Conservation (phyloP, 1,140 invertebrate species). For the Brachionus rubens region DNA sequence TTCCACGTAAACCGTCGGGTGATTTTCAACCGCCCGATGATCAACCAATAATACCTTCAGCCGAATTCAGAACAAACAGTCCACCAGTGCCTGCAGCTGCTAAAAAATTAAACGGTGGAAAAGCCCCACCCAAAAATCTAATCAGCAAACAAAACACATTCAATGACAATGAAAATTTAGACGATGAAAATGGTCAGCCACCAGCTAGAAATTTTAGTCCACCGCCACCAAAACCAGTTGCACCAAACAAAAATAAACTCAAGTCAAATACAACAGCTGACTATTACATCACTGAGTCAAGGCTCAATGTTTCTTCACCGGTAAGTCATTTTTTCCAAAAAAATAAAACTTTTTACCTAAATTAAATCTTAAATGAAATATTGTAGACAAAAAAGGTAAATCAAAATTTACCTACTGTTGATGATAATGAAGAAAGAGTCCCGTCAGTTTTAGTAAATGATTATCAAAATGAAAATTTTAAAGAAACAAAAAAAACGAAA, state of each 20-base stretch:
- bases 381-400: neutral
- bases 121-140: neutral
- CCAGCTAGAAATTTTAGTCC: conserved; percentile 28
- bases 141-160: too few species aligned
- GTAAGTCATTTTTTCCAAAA: conserved; percentile 11
- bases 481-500: neutral
- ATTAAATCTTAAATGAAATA: neutral
- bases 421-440: conserved; percentile 27
- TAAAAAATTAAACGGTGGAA: conserved; percentile 36
- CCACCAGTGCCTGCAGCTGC: conserved; percentile 41
- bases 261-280: conserved; percentile 18
- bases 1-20: neutral
- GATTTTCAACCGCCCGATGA: neutral
- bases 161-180: neutral
- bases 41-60: neutral
- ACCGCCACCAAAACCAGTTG: conserved; percentile 31
- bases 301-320: conserved; percentile 29
- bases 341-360: neutral
- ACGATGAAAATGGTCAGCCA: neutral
- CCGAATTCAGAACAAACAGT: conserved; percentile 24
- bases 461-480: conserved; percentile 28
- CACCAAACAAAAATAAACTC: neutral
- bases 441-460: conserved; percentile 14
- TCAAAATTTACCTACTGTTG: conserved; percentile 16
- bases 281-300: conserved; percentile 38